A percentile compares a stretch with the other conserved stretches of the same genome.
Evolutionary conservation across 2,113 vertebrate species (phyloP).

Genomic region (Esox niger): DNA sequence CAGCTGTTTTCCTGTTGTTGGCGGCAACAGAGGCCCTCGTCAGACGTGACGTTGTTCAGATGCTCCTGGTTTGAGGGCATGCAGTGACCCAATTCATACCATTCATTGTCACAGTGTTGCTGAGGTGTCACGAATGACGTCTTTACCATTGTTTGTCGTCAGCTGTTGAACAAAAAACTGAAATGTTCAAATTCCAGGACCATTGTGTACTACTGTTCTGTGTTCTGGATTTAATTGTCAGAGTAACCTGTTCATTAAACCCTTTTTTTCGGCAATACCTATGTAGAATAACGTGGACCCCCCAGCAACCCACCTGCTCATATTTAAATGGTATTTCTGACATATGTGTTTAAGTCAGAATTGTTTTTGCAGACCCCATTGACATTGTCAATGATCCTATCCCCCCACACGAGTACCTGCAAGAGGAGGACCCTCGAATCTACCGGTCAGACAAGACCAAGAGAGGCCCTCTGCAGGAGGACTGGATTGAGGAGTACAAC

Average conservation of each 20-base stretch:
- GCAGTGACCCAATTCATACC: constrained; percentile 23
- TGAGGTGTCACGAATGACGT: constrained; percentile 16
- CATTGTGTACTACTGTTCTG: not conserved
- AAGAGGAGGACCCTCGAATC: constrained; percentile 90
- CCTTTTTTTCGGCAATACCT: not conserved
- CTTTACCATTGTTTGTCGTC: not conserved
- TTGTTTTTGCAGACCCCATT: constrained; percentile 80
- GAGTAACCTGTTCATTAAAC: not conserved
- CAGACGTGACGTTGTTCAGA: constrained; percentile 13
- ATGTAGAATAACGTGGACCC: not conserved
- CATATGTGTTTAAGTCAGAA: not conserved
- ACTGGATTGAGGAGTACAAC: constrained; percentile 92
- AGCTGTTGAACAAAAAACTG: not conserved
- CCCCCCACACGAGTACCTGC: constrained; percentile 88
- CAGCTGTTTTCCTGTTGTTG: constrained; percentile 22
- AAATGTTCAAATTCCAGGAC: constrained; percentile 5
- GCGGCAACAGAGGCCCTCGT: constrained; percentile 4
- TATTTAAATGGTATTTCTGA: not conserved
- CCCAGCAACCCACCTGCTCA: no score
- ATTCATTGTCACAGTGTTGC: constrained; percentile 22
- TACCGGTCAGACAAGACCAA: constrained; percentile 90
- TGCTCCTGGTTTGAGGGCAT: constrained; percentile 20
- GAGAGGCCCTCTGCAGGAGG: constrained; percentile 87
- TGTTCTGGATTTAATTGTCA: not conserved
- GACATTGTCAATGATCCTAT: constrained; percentile 96